phyloP scores from a whole-genome alignment of 2,113 vertebrate species.

The Thermophis baileyi region DNA sequence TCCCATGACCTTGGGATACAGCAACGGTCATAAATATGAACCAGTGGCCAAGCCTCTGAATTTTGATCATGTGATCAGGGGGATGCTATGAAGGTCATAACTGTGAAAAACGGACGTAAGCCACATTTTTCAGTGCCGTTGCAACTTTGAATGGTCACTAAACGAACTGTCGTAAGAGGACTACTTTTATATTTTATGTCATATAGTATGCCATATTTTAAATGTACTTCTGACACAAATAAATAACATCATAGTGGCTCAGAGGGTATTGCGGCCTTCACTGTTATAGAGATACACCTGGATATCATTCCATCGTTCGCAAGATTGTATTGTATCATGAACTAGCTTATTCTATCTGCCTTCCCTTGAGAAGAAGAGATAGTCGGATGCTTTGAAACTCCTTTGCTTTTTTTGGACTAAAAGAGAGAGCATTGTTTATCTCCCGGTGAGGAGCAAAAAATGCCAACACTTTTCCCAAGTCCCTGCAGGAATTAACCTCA shows the following conservation, averaged over 20 bases:
- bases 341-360: neutral
- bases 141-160: too few species aligned
- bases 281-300: too few species aligned
- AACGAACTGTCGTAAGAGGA: too few species aligned
- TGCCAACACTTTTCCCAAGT: slow-evolving; percentile 3
- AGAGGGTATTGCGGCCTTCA: neutral
- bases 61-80: too few species aligned
- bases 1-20: too few species aligned
- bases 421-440: neutral
- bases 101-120: too few species aligned
- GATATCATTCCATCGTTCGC: neutral
- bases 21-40: too few species aligned
- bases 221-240: neutral
- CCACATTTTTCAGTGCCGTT: too few species aligned
- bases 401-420: neutral
- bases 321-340: neutral
- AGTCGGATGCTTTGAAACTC: neutral
- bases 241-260: neutral
- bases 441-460: neutral
- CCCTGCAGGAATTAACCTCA: slow-evolving; percentile 33
- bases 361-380: neutral
- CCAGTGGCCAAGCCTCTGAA: too few species aligned
- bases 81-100: too few species aligned
- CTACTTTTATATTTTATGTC: too few species aligned
- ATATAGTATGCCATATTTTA: neutral